Conservation (phyloP, 2,797 vertebrate species). For the Menidia menidia region DNA sequence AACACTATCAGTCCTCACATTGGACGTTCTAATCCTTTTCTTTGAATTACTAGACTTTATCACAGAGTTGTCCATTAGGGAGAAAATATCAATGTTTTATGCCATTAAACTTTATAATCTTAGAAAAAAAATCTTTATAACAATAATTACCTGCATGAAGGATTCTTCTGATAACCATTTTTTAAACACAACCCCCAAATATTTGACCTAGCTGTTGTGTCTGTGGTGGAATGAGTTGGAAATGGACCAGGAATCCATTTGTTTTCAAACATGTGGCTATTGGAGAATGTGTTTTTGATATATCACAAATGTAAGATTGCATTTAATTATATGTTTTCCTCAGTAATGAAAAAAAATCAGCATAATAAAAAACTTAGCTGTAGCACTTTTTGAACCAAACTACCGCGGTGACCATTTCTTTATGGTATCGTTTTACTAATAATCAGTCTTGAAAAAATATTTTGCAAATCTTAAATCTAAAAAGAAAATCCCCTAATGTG, state of each 20-base stretch:
- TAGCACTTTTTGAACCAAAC: neutral
- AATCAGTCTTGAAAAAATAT: too few relatives aligned
- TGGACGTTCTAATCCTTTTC: slow-evolving; percentile 40
- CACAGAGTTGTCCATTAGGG: slow-evolving; percentile 26
- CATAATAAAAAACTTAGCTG: too few relatives aligned
- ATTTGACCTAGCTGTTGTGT: slow-evolving; percentile 60
- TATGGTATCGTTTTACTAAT: neutral
- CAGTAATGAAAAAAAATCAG: neutral
- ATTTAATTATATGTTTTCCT: neutral
- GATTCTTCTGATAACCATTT: slow-evolving; percentile 65
- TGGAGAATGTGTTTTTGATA: slow-evolving; percentile 57
- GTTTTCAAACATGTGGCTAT: slow-evolving; percentile 58
- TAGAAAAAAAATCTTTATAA: slow-evolving; percentile 58
- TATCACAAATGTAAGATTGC: neutral
- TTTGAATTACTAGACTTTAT: slow-evolving; percentile 40
- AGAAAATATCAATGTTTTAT: slow-evolving; percentile 31
- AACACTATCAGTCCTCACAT: slow-evolving; percentile 30
- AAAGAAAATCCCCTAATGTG: slow-evolving; percentile 4
- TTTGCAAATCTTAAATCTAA: neutral
- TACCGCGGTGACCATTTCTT: neutral
- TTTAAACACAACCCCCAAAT: slow-evolving; percentile 24
- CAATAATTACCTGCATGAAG: slow-evolving; percentile 65
- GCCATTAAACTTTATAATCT: slow-evolving; percentile 57
- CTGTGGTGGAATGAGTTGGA: slow-evolving; percentile 50
- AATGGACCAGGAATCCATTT: slow-evolving; percentile 53